Evolutionary conservation across 2,113 vertebrate genomes (phyloP), one percentile per base, ranked within the genome.

Genomic region (Gracilinanus agilis): DNA sequence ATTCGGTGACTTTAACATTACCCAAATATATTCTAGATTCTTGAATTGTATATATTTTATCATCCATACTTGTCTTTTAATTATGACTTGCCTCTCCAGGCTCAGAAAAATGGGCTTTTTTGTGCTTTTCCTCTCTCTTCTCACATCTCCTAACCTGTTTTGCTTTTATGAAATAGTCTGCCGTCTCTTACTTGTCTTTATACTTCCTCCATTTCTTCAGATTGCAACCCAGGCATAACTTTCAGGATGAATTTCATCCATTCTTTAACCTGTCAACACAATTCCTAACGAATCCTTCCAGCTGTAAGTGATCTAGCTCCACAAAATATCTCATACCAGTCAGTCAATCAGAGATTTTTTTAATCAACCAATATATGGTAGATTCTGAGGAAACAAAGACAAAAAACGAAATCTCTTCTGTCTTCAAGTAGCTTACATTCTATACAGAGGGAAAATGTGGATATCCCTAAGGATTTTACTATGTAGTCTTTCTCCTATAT

Each of bases 21-120:
- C 90, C 67, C 56, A 10, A 92, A 5, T 90, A 21, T 90, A 34
- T 88, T 61, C 11, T 67, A 40, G 54, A 54, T 67, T 83, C 56
- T 58, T 58, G 93, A 58, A 55, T 92, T 95, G 89, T 49, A 67
- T 89, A 44, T 90, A 53, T 88, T 29, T 83, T 10, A 7, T n/a
- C 3, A 29, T 19, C 19, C 25, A 40, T 83, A 40, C 0, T 23
- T 34, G 54, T 83, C 6, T 83, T 40, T 90, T 3, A 49, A 24
- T 24, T 88, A 16, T 13, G 44, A 2, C 13, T 61, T 11, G 24
- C 55, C 10, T 6, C n/a, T 53, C 58, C 12, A 29, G 24, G 29
- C 40, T 25, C n/a, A 83, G n/a, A 83, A 40, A 75, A 40, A 21
- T 83, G 19, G n/a, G 0, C 34, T 75, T 83, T 23, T 16, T 83